Base-by-base conservation (phyloP, 2,797 vertebrate species). In the Otolemur crassicaudatus region DNA sequence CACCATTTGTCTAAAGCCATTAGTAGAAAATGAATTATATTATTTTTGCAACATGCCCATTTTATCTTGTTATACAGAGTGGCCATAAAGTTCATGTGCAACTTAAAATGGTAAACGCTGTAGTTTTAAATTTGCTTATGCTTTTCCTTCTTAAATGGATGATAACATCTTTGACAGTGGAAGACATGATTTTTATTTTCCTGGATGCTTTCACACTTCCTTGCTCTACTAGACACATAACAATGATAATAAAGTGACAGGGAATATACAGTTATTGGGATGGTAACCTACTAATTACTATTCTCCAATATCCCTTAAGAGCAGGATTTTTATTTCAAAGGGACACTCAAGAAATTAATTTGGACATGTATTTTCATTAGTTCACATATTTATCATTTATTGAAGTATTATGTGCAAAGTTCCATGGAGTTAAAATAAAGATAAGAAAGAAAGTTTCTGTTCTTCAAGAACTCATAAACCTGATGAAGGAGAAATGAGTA, bases 301-400 rank as follows among this genome's bases (percentile, higher is more conserved):
- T 67, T 65, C 84, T 58, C n/a, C 29, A 61, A 19, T 43, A 81
- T 91, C 83, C 95, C 49, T 87, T 65, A 93, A 91, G 53, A 87
- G 65, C 31, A 91, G 16, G 34, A 73, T 79, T 94, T 88, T 96
- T 76, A 95, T 76, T 81, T 96, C 60, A 88, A 81, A 5, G 46
- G 25, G 37, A 46, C 65, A 79, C 19, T 58, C 7, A 88, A 88
- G 27, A 92, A 70, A 94, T 88, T 31, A 89, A 70, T 17, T 58
- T 82, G 69, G 34, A 82, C 94, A 91, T 65, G 5, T 84, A 75
- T 84, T 92, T 84, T 34, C 67, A 96, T 53, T 60, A 82, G 27
- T 23, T 92, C 40, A 73, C 27, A 29, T 76, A 94, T 63, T 56
- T 90, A 58, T 69, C 79, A 91, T 14, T 84, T 94, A 86, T 73